These are phyloP conservation scores for Sthenelais limicola DNA, from an alignment of 2,888 invertebrate species.

Conservation along the genomic window DNA sequence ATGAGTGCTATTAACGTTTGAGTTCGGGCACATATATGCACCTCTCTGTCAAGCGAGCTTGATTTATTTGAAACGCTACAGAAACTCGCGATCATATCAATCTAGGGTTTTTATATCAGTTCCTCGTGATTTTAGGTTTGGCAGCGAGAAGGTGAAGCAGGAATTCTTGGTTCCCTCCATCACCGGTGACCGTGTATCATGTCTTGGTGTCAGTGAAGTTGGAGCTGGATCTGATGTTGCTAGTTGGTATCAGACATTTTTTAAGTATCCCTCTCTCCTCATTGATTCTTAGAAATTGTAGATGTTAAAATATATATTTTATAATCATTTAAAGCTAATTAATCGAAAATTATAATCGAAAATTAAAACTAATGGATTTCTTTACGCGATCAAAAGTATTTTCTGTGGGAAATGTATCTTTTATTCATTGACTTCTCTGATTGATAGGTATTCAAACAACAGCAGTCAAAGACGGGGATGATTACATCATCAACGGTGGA, in stretches of 20 bases:
- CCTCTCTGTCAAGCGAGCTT: too few species aligned
- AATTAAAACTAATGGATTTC: not conserved
- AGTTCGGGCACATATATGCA: too few species aligned
- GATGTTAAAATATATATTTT: not conserved
- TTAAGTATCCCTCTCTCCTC: too few species aligned
- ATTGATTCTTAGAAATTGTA: not conserved
- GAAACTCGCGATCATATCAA: too few species aligned
- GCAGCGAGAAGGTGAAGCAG: conserved; percentile 73
- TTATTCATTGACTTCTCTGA: too few species aligned
- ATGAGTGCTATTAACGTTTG: too few species aligned
- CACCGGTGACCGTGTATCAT: conserved; percentile 74
- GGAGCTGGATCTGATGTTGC: conserved; percentile 75
- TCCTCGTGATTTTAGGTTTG: conserved; percentile 64
- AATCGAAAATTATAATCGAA: too few species aligned
- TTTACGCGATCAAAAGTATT: not conserved
- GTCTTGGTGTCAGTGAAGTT: conserved; percentile 75
- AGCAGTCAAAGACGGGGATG: conserved; percentile 71
- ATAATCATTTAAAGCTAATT: too few species aligned
- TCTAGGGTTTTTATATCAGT: too few species aligned
- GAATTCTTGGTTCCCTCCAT: conserved; percentile 74
- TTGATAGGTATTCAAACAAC: conserved; percentile 74
- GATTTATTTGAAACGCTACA: too few species aligned
- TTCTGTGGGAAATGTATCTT: not conserved
- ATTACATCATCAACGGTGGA: conserved; percentile 75
- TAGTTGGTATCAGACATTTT: conserved; percentile 70